Percentiles rank a stretch among this genome's conserved stretches.
Evolutionary conservation across 2,888 invertebrate species (phyloP).

Genomic region (Dromius quadrimaculatus): DNA sequence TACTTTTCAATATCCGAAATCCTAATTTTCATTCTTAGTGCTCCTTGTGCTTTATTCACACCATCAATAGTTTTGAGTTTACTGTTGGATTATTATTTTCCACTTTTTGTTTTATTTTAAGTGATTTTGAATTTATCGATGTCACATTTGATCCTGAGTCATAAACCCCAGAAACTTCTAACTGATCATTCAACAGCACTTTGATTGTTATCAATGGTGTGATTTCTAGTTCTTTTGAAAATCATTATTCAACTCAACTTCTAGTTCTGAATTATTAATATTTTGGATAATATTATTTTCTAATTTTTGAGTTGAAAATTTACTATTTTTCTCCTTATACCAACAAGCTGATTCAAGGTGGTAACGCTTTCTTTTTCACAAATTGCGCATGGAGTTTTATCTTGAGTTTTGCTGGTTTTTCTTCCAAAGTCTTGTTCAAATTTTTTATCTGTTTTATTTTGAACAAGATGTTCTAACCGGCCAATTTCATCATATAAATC

Average conservation of each 20-base stretch:
- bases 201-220: constrained; percentile 51
- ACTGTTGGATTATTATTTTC: constrained; percentile 13
- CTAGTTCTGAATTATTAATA: constrained; percentile 46
- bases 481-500: constrained; percentile 59
- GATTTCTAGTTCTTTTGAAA: constrained; percentile 51
- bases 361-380: constrained; percentile 30
- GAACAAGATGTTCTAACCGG: constrained; percentile 58
- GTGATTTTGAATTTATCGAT: constrained; percentile 49
- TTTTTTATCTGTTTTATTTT: constrained; percentile 48
- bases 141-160: constrained; percentile 51
- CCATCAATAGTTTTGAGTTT: constrained; percentile 54
- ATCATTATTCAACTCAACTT: constrained; percentile 21
- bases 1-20: constrained; percentile 53
- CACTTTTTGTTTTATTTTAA: constrained; percentile 46
- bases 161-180: constrained; percentile 41
- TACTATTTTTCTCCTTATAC: constrained; percentile 39
- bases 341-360: constrained; percentile 40
- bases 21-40: constrained; percentile 53
- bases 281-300: constrained; percentile 26
- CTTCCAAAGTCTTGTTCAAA: neutral
- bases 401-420: constrained; percentile 11
- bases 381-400: constrained; percentile 26
- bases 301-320: too few relatives aligned
- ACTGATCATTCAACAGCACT: constrained; percentile 30
- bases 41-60: constrained; percentile 53